These are phyloP conservation scores for Anagyrus pseudococci DNA, from an alignment of 2,888 invertebrate species.

Conservation along the genomic window DNA sequence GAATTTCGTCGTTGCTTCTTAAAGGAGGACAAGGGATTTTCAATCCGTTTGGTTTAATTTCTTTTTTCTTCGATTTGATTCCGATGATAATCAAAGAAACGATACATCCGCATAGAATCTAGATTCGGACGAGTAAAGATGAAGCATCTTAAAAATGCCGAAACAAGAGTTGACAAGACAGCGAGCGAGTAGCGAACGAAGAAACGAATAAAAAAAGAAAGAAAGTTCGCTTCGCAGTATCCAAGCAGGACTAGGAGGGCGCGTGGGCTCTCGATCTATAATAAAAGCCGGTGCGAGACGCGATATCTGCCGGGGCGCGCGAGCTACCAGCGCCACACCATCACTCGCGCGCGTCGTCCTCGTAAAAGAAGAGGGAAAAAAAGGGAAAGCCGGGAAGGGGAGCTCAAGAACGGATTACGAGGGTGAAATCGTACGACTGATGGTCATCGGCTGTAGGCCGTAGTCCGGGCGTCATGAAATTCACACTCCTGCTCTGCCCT, in stretches of 20 bases:
- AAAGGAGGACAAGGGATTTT: neutral
- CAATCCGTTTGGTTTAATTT: conserved; percentile 3
- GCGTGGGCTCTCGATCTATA: conserved; percentile 59
- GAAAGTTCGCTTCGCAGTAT: too few relatives aligned
- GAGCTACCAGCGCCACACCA: conserved; percentile 34
- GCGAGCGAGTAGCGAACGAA: too few relatives aligned
- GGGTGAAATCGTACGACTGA: conserved; percentile 55
- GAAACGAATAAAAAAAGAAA: too few relatives aligned
- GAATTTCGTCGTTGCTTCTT: conserved; percentile 7
- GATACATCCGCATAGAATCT: too few relatives aligned
- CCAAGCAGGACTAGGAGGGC: too few relatives aligned
- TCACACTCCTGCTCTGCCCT: conserved; percentile 37
- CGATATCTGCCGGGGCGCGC: conserved; percentile 54
- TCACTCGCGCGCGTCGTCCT: conserved; percentile 37
- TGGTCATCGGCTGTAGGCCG: conserved; percentile 39
- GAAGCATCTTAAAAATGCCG: too few relatives aligned
- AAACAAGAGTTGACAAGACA: too few relatives aligned
- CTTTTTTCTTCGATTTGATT: conserved; percentile 14
- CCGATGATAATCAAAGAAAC: too few relatives aligned
- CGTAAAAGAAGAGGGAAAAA: conserved; percentile 55
- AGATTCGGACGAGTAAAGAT: too few relatives aligned
- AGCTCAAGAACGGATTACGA: conserved; percentile 59
- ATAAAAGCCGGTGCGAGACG: conserved; percentile 51
- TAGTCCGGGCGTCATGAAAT: conserved; percentile 34
- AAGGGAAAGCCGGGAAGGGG: conserved; percentile 31